Evolutionary conservation across 2,888 invertebrate genomes (phyloP), one percentile per base, ranked within the genome.

Genomic region (Eupithecia exiguata): DNA sequence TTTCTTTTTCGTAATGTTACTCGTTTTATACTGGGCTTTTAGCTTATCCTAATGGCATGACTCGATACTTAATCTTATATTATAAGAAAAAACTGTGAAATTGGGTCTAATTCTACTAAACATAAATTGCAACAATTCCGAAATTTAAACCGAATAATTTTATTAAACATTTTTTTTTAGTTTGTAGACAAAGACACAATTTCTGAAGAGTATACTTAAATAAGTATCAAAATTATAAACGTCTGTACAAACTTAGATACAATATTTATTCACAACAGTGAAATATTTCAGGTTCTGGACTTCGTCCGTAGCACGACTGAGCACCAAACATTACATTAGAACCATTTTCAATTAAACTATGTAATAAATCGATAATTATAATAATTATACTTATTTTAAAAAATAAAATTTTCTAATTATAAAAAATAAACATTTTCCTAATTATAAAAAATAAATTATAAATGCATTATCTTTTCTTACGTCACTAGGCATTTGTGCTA

Each of bases 21-120:
- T 35, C n/a, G 21, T 53, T 58, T 58, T 62, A 30, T 38, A 35
- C 35, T 63, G 63, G 36, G n/a, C 9, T 70, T 69, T 67, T 38
- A 35, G 38, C 76, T 90, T 92, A 93, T 70, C 78, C 92, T 94
- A 94, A 91, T 92, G 93, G 93, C 93, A 93, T 94, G 94, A 94
- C 94, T 94, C 89, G 89, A 91, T 88, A 84, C 86, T 88, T 88
- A 89, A 86, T 77, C 89, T 88, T 90, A 92, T 91, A 91, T 81
- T 79, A 77, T 80, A 86, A 90, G 82, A 84, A 82, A 84, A 78
- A 83, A 86, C 87, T 83, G 61, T 62, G 5, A 14, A 72, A 74
- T 72, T 76, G 75, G 74, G 77, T 68, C 74, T 70, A 7, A 65
- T 70, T 74, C 73, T 76, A 69, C 76, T 61, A 66, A 66, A 38